Conservation (phyloP, 1,140 invertebrate species). For the Colletes latitarsis region DNA sequence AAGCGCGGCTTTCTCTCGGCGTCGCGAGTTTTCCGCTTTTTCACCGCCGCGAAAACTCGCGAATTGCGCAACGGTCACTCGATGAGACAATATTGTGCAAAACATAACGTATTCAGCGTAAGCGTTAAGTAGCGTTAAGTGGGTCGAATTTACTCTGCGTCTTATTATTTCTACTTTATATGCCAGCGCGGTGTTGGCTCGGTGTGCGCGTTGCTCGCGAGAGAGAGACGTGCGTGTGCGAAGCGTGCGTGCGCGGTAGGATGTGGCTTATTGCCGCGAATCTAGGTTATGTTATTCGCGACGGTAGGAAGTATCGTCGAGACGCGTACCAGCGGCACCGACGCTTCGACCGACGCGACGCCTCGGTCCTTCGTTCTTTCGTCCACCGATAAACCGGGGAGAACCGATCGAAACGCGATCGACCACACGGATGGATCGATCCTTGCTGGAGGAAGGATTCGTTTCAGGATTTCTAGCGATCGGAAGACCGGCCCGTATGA, state of each 20-base stretch:
- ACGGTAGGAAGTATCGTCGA: slow-evolving; percentile 58
- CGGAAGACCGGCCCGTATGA: not conserved
- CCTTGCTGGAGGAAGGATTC: no score
- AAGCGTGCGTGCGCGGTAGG: slow-evolving; percentile 66
- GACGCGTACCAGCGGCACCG: not conserved
- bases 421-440: no score
- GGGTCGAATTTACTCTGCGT: slow-evolving; percentile 80
- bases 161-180: slow-evolving; percentile 81
- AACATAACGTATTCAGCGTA: slow-evolving; percentile 80
- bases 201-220: slow-evolving; percentile 53
- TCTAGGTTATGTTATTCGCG: slow-evolving; percentile 78
- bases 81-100: slow-evolving; percentile 78
- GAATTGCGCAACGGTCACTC: slow-evolving; percentile 67
- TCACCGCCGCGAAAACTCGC: not conserved
- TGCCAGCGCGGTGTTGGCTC: slow-evolving; percentile 64
- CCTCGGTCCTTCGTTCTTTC: slow-evolving; percentile 3
- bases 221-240: slow-evolving; percentile 9
- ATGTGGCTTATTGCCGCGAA: slow-evolving; percentile 79
- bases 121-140: slow-evolving; percentile 80
- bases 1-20: no score
- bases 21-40: not conserved
- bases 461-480: not conserved
- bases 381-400: no score
- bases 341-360: not conserved
- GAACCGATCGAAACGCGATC: no score